phyloP scores from a whole-genome alignment of 2,113 vertebrate species.

The Vicugna pacos region DNA sequence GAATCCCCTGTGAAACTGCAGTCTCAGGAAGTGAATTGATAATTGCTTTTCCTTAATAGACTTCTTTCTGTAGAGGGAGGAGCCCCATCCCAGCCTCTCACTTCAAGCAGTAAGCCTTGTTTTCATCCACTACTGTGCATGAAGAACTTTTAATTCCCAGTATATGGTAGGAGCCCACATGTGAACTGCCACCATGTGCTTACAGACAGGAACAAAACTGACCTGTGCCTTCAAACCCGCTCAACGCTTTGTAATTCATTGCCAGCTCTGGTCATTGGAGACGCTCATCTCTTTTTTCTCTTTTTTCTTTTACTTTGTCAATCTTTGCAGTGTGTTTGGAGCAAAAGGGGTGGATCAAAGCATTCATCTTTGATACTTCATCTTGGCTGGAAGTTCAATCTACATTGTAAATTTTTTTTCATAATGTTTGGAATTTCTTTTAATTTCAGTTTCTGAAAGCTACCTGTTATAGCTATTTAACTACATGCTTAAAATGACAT shows the following conservation, averaged over 20 bases:
- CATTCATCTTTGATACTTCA: background rate
- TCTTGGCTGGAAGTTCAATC: background rate
- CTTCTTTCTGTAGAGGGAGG: background rate
- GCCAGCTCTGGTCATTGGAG: background rate
- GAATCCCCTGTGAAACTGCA: background rate
- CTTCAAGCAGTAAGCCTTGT: background rate
- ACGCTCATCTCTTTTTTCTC: background rate
- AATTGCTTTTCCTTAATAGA: slow-evolving; percentile 44
- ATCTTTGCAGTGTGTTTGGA: background rate
- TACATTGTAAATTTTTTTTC: background rate
- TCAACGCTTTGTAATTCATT: background rate
- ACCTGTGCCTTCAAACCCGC: background rate
- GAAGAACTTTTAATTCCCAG: background rate
- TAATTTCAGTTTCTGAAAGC: slow-evolving; percentile 26
- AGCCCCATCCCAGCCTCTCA: background rate
- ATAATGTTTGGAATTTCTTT: background rate
- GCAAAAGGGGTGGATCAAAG: background rate
- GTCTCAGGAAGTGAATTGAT: slow-evolving; percentile 11
- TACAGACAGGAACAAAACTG: background rate
- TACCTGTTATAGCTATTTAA: background rate
- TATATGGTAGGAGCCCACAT: background rate
- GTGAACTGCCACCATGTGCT: background rate
- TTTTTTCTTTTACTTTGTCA: background rate
- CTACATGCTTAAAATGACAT: background rate
- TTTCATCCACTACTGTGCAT: background rate